These are phyloP conservation scores for Lepilemur septentrionalis DNA, from an alignment of 2,797 vertebrate species.

Conservation along the genomic window DNA sequence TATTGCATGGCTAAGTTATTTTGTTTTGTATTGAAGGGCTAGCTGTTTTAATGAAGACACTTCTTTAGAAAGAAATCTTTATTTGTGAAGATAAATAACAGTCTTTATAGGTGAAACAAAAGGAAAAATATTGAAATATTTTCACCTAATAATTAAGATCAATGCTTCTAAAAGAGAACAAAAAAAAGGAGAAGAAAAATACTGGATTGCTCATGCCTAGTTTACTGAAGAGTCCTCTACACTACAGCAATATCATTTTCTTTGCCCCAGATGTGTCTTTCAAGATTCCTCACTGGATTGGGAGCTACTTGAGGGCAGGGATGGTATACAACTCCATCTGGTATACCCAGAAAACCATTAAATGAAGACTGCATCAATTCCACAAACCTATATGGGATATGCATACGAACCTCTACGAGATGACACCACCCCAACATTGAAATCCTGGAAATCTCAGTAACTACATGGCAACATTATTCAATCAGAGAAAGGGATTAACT, in stretches of 20 bases:
- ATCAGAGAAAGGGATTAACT: background rate
- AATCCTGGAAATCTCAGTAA: background rate
- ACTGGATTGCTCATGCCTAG: background rate
- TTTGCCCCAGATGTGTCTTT: background rate
- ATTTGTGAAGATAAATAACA: background rate
- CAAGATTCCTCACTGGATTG: background rate
- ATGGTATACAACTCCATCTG: background rate
- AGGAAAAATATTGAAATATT: background rate
- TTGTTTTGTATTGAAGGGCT: background rate
- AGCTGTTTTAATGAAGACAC: background rate
- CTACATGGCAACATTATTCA: background rate
- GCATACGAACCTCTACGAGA: background rate
- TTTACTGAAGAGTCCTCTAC: background rate
- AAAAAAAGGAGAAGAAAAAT: background rate
- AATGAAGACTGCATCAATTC: background rate
- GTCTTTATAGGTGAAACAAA: background rate
- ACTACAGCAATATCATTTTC: background rate
- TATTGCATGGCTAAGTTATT: background rate
- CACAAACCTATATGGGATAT: background rate
- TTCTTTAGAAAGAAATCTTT: constrained; percentile 38
- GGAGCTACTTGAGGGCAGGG: background rate
- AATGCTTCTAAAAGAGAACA: background rate
- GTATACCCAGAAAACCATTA: background rate
- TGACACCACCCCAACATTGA: background rate
- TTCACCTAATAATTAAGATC: background rate